These are phyloP conservation scores for Masnerella sp. DNA, from an alignment of 2,888 invertebrate genomes.

Conservation along the genomic window DNA sequence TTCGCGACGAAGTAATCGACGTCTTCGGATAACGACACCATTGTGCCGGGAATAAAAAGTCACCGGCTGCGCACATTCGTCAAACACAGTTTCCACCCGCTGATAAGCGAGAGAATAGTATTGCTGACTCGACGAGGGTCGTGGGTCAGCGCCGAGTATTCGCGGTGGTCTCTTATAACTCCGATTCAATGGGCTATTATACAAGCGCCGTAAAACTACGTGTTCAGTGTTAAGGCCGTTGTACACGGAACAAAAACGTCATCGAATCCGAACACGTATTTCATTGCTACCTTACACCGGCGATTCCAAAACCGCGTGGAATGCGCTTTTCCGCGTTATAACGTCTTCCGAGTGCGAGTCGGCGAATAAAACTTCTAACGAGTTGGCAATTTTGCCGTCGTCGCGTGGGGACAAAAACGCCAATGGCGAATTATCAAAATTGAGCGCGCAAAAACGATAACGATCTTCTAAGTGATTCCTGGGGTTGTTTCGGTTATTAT, in stretches of 20 bases:
- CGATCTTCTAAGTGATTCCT: no score
- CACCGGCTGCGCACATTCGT: conserved; percentile 57
- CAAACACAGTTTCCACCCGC: conserved; percentile 60
- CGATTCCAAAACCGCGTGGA: conserved; percentile 32
- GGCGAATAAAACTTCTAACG: no score
- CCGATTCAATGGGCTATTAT: conserved; percentile 66
- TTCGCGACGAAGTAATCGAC: conserved; percentile 61
- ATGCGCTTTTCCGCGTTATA: conserved; percentile 30
- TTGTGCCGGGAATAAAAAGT: conserved; percentile 59
- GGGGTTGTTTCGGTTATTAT: no score
- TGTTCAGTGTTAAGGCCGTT: conserved; percentile 46
- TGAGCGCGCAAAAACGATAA: no score
- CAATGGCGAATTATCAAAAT: no score
- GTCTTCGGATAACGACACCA: conserved; percentile 65
- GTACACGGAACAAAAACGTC: conserved; percentile 53
- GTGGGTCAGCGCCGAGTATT: conserved; percentile 50
- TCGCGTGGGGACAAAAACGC: no score
- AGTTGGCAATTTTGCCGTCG: no score
- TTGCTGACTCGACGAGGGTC: conserved; percentile 68
- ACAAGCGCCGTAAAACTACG: conserved; percentile 63
- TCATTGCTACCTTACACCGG: conserved; percentile 36
- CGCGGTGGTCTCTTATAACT: conserved; percentile 57
- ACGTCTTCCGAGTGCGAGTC: no score
- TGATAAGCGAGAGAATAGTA: conserved; percentile 68
- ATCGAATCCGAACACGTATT: conserved; percentile 55